Evolutionary conservation across 2,888 invertebrate species (phyloP), one percentile per base, ranked within the genome.

Genomic region (Dynastes tityus): DNA sequence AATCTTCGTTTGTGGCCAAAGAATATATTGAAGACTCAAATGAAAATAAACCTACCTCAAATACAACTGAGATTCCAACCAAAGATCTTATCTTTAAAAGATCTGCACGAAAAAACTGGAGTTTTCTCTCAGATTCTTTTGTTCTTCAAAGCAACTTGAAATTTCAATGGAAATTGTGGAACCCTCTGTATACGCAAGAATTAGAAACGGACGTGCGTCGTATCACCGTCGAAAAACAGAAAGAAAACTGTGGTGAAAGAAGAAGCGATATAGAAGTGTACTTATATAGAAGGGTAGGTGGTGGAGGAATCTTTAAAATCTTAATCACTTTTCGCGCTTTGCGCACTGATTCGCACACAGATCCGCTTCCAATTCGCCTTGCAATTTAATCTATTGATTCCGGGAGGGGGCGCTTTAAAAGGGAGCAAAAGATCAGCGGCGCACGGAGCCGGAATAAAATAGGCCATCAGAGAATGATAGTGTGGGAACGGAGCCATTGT

Each of bases 331-430:
- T 87, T 87, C 85, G 85, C 87, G 87, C 86, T 87, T 82, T 83
- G 81, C 82, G 85, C 85, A 84, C 84, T 85, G 85, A 85, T 86
- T 85, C 86, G 84, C 82, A 84, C 84, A 79, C 83, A 83, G 85
- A 58, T 58, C 55, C 45, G 45, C 45, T 45, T 85, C 83, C 84
- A 83, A 84, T 85, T 85, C 85, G 86, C 82, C 85, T 45, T 83
- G 85, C 86, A 87, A 86, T 87, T 87, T 87, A 87, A 87, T 87
- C 87, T 87, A 88, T 88, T 87, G 88, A 88, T 88, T 88, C 86
- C 11, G 45, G 45, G 45, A 45, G 11, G 45, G 45, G 84, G 84
- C 85, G 84, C 85, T 88, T 87, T 87, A 87, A 82, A 87, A 87
- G 86, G 87, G 87, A 86, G 87, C 87, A 87, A 88, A 86, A 88